Evolutionary conservation across 2,113 vertebrate genomes (phyloP).

Genomic region (Megaleporinus macrocephalus): DNA sequence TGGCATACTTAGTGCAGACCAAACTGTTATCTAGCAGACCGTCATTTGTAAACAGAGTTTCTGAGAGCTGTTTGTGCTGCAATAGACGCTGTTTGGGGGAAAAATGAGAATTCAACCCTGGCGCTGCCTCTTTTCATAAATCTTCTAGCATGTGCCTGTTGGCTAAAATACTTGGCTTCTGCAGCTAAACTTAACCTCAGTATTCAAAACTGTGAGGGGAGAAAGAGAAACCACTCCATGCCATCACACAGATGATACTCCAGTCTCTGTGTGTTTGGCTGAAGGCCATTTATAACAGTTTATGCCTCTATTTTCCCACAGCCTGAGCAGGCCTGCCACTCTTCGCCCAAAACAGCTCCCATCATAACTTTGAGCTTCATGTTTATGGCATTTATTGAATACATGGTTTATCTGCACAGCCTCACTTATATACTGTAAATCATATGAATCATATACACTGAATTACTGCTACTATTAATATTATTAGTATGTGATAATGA

Average conservation of each 20-base stretch:
- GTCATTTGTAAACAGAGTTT: slow-evolving; percentile 69
- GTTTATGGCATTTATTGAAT: not conserved
- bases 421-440: too few relatives aligned
- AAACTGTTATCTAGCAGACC: slow-evolving; percentile 63
- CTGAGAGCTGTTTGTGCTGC: slow-evolving; percentile 59
- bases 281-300: not conserved
- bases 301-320: slow-evolving; percentile 18
- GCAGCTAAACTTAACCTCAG: slow-evolving; percentile 70
- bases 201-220: slow-evolving; percentile 59
- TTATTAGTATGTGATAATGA: not conserved
- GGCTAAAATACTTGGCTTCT: slow-evolving; percentile 74
- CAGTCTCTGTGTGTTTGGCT: slow-evolving; percentile 18
- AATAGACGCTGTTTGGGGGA: slow-evolving; percentile 69
- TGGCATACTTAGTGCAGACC: slow-evolving; percentile 63
- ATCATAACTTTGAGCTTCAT: not conserved
- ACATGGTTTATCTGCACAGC: not conserved
- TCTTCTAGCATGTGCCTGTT: slow-evolving; percentile 75
- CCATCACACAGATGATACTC: slow-evolving; percentile 48
- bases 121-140: slow-evolving; percentile 71
- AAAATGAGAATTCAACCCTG: slow-evolving; percentile 73
- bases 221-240: slow-evolving; percentile 34
- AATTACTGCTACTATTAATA: too few relatives aligned
- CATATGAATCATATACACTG: too few relatives aligned
- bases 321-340: not conserved
- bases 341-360: not conserved